Percentiles rank a stretch among this genome's conserved stretches.
Conservation (phyloP, 2,797 vertebrate genomes). For the Etheostoma nigrum region DNA sequence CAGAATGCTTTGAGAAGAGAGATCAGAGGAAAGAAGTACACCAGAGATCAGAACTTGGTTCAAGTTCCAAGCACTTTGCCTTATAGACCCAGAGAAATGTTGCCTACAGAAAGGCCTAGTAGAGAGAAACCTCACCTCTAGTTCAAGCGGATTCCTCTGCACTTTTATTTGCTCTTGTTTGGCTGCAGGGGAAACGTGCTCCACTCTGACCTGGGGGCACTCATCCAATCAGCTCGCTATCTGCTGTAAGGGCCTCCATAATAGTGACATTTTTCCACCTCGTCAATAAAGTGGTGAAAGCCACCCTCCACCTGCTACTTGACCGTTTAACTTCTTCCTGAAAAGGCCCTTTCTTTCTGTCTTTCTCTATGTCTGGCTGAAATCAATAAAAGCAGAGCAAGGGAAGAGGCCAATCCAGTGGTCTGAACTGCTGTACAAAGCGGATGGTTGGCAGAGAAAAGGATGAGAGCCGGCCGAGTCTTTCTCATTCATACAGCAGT, state of each 20-base stretch:
- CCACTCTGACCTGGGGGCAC: constrained; percentile 87
- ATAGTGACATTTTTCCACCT: constrained; percentile 92
- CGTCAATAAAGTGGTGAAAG: constrained; percentile 90
- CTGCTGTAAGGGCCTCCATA: constrained; percentile 88
- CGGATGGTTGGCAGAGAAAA: constrained; percentile 65
- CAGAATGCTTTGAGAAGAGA: constrained; percentile 49
- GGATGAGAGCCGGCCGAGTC: constrained; percentile 49
- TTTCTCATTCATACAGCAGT: constrained; percentile 50
- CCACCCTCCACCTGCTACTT: constrained; percentile 88
- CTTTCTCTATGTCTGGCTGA: constrained; percentile 85
- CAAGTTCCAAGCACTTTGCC: constrained; percentile 67
- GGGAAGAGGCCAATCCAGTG: constrained; percentile 82
- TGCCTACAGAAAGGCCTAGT: constrained; percentile 73
- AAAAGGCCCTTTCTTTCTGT: constrained; percentile 88
- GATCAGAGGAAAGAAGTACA: constrained; percentile 54
- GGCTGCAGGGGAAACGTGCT: constrained; percentile 84
- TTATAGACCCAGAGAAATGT: constrained; percentile 63
- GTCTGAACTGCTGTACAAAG: constrained; percentile 74
- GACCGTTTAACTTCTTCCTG: constrained; percentile 91
- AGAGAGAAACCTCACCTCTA: constrained; percentile 80
- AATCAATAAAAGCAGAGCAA: constrained; percentile 88
- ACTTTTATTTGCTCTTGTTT: constrained; percentile 86
- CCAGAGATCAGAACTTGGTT: constrained; percentile 63
- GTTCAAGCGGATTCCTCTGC: constrained; percentile 85
- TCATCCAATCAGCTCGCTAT: constrained; percentile 90